Percentiles rank a stretch among this genome's conserved stretches.
These are phyloP conservation scores for Teleopsis dalmanni DNA, from an alignment of 1,140 invertebrate species.

Conservation along the genomic window DNA sequence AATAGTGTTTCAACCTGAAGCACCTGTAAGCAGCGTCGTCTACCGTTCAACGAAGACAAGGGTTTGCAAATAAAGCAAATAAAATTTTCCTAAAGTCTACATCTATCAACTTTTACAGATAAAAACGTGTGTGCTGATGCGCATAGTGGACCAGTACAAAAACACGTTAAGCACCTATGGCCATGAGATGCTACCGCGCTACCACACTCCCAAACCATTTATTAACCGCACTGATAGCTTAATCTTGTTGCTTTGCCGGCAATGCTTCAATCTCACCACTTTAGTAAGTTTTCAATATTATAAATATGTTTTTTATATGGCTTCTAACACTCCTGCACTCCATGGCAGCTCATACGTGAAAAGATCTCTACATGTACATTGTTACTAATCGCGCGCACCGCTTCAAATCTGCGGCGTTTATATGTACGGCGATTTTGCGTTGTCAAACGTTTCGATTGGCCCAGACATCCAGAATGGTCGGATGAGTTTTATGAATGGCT, in stretches of 20 bases:
- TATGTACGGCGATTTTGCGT: constrained; percentile 66
- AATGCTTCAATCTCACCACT: constrained; percentile 57
- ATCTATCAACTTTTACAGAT: constrained; percentile 46
- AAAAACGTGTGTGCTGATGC: constrained; percentile 45
- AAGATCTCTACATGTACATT: constrained; percentile 72
- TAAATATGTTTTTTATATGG: not conserved
- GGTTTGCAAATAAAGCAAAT: constrained; percentile 35
- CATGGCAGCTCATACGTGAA: constrained; percentile 61
- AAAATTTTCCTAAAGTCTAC: no score
- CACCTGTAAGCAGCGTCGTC: constrained; percentile 60
- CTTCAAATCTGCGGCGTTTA: constrained; percentile 56
- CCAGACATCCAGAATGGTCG: constrained; percentile 57
- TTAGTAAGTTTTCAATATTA: constrained; percentile 46
- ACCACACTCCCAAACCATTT: constrained; percentile 54
- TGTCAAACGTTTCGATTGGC: constrained; percentile 64
- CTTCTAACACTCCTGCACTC: not conserved
- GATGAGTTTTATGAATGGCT: constrained; percentile 63
- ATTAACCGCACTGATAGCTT: constrained; percentile 56
- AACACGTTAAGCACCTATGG: constrained; percentile 52
- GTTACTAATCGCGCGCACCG: constrained; percentile 61
- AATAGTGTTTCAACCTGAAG: constrained; percentile 51
- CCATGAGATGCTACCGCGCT: constrained; percentile 57
- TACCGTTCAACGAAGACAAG: constrained; percentile 57
- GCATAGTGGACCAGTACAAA: constrained; percentile 53
- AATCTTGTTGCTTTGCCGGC: constrained; percentile 53